Conservation (phyloP, 2,113 vertebrate genomes). For the Laticauda laticaudata region DNA sequence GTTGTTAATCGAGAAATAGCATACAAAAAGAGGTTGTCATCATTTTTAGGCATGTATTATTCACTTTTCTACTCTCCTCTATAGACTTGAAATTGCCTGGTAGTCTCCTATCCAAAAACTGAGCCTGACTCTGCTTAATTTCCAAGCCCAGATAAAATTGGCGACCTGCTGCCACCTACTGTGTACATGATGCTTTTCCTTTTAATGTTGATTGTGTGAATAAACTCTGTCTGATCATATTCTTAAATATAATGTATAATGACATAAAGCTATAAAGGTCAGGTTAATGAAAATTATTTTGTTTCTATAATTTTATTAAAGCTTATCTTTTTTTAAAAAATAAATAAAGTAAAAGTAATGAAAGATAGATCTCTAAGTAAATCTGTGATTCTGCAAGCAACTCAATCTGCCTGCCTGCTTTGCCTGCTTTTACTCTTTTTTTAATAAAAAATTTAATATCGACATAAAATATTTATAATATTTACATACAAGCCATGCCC, state of each 20-base stretch:
- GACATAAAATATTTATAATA: too few species aligned
- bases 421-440: too few species aligned
- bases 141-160: background rate
- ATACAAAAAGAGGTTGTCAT: background rate
- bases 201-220: background rate
- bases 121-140: background rate
- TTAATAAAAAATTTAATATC: too few species aligned
- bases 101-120: background rate
- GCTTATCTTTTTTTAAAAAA: background rate
- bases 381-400: too few species aligned
- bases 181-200: background rate
- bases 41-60: background rate
- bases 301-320: background rate
- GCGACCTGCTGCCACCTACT: background rate
- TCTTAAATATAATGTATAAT: background rate
- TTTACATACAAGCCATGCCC: too few species aligned
- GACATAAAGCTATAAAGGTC: background rate
- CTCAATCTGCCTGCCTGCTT: too few species aligned
- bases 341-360: background rate
- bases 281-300: background rate
- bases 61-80: background rate
- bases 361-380: too few species aligned
- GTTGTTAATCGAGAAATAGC: background rate
- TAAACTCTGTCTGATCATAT: background rate
- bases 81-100: background rate